Conservation (phyloP, 1,140 invertebrate species). For the Reticulitermes speratus region DNA sequence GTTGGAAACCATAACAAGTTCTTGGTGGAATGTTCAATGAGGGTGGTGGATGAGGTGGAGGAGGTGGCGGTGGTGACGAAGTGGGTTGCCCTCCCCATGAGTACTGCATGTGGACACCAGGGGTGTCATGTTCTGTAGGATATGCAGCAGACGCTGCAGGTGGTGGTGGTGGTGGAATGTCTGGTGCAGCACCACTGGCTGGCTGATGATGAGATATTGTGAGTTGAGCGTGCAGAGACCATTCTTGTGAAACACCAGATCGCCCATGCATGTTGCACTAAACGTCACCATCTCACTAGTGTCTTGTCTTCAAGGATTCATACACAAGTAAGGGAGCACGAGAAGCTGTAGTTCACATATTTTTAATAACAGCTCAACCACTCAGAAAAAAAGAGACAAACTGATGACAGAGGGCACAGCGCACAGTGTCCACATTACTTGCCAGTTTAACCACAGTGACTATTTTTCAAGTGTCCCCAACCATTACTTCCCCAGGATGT, state of each 20-base stretch:
- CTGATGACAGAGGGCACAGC: too few species aligned
- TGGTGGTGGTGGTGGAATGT: not conserved
- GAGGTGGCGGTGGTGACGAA: slow-evolving; percentile 29
- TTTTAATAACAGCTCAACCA: too few species aligned
- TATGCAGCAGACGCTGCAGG: slow-evolving; percentile 28
- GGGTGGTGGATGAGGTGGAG: not conserved
- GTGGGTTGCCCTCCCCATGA: slow-evolving; percentile 47
- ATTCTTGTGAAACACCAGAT: slow-evolving; percentile 47
- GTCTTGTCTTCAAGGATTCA: not conserved
- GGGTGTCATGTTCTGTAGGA: slow-evolving; percentile 37
- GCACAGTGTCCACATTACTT: too few species aligned
- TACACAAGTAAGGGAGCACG: too few species aligned
- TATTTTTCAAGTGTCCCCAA: too few species aligned
- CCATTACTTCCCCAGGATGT: too few species aligned
- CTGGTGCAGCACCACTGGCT: not conserved
- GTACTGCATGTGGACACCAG: slow-evolving; percentile 53
- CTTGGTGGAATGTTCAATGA: not conserved
- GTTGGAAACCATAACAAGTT: slow-evolving; percentile 49
- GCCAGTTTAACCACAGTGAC: too few species aligned
- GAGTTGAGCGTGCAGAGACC: slow-evolving; percentile 62
- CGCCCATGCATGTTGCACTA: slow-evolving; percentile 1
- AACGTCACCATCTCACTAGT: not conserved
- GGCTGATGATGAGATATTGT: slow-evolving; percentile 44
- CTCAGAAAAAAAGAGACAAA: too few species aligned
- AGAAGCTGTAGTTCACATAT: too few species aligned